Evolutionary conservation across 2,113 vertebrate genomes (phyloP), one percentile per base, ranked within the genome.

Genomic region (Embiotoca jacksoni): DNA sequence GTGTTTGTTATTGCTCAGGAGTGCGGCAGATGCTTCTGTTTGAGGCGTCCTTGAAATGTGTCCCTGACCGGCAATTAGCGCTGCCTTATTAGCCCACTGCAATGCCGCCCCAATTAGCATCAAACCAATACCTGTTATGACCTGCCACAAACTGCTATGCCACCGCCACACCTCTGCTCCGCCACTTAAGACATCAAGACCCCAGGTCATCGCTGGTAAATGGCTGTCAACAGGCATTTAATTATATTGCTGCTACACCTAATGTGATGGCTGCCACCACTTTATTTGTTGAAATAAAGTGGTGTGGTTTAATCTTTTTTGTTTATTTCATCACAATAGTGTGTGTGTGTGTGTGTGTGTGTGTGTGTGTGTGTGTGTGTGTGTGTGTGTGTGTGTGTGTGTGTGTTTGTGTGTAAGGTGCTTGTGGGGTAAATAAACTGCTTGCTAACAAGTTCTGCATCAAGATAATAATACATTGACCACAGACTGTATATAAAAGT

Each of bases 21-120:
- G 70, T 85, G 78, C 32, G 9, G 60, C 84, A 87, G 83, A 83
- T 88, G 88, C 75, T 69, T 80, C 56, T 72, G 80, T 87, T 86
- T 83, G 77, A 84, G 73, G 69, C 83, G 91, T 89, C 91, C 91
- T 93, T 93, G 89, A 88, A 83, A 88, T 70, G 72, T 84, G 61
- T 90, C 90, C 88, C 86, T 80, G 82, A 86, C 85, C 75, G 10
- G 68, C 85, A 92, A 89, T 91, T 89, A 90, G 80, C 33, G 16
- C 44, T 73, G 60, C 54, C 78, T 78, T 82, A 82, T 81, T 84
- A 80, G 80, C 69, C 80, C 75, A 71, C 73, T 77, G 85, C 63
- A 73, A 49, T 72, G 74, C 57, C 3, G 49, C 78, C 73, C 84
- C 85, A 87, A 91, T 90, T 90, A 93, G 83, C 84, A 83, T 82